A percentile compares a stretch with the other conserved stretches of the same genome.
These are phyloP conservation scores for Cardinalis cardinalis DNA, from an alignment of 2,113 vertebrate genomes.

Conservation along the genomic window DNA sequence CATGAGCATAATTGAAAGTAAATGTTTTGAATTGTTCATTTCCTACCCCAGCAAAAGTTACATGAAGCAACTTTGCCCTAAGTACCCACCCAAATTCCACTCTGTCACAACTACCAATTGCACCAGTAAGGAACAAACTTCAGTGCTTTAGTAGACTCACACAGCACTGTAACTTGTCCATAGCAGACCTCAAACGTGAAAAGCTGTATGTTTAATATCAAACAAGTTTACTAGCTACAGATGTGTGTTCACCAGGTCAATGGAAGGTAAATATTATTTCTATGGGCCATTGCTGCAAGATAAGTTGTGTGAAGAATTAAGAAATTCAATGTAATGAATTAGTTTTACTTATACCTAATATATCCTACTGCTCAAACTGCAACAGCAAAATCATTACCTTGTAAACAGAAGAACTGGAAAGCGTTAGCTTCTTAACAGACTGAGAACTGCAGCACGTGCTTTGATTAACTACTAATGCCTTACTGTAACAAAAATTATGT, in stretches of 20 bases:
- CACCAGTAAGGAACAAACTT: background rate
- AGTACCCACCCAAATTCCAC: background rate
- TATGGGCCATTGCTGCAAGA: background rate
- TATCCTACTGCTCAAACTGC: background rate
- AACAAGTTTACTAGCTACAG: background rate
- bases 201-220: background rate
- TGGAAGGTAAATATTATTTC: constrained; percentile 2
- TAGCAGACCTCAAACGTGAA: background rate
- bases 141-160: background rate
- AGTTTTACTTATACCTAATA: background rate
- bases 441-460: background rate
- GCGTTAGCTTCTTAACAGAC: constrained; percentile 22
- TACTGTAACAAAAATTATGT: background rate
- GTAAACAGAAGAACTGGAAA: constrained; percentile 1
- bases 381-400: constrained; percentile 32
- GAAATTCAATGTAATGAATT: constrained; percentile 28
- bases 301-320: constrained; percentile 23
- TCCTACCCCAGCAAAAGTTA: background rate
- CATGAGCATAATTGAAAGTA: background rate
- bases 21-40: background rate
- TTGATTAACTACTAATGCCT: constrained; percentile 7
- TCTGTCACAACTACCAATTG: background rate
- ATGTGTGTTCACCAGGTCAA: background rate
- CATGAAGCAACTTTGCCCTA: background rate
- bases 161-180: accelerated